phyloP scores from a whole-genome alignment of 1,140 invertebrate genomes.

The Halyomorpha halys region DNA sequence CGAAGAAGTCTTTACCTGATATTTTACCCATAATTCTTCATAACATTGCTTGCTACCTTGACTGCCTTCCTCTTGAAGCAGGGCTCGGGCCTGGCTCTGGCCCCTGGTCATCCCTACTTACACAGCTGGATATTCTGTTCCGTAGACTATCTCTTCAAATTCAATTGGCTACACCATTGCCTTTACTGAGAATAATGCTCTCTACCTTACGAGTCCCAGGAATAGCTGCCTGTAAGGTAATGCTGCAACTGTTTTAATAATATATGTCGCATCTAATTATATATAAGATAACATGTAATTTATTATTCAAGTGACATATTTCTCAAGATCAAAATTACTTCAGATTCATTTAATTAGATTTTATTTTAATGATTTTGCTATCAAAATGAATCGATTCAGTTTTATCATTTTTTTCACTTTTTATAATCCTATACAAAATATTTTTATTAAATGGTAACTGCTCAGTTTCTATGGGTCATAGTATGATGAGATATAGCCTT shows the following conservation, averaged over 20 bases:
- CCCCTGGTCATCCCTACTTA: slow-evolving; percentile 68
- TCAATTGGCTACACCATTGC: slow-evolving; percentile 59
- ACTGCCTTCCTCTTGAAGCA: slow-evolving; percentile 79
- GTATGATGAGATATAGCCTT: no score
- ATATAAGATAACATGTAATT: no score
- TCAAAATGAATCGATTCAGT: no score
- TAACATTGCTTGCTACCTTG: slow-evolving; percentile 88
- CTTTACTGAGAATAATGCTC: slow-evolving; percentile 74
- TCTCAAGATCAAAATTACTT: no score
- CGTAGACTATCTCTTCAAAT: slow-evolving; percentile 65
- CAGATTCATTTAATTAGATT: no score
- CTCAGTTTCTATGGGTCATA: no score
- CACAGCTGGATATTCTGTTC: slow-evolving; percentile 76
- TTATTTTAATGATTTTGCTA: no score
- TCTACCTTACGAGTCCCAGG: slow-evolving; percentile 75
- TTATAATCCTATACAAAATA: no score
- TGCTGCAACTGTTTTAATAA: neutral
- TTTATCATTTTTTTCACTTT: no score
- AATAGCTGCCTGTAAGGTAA: slow-evolving; percentile 66
- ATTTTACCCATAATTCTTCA: slow-evolving; percentile 60
- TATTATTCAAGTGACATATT: no score
- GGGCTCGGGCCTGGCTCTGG: slow-evolving; percentile 51
- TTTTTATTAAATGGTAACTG: no score
- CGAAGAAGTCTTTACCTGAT: slow-evolving; percentile 77
- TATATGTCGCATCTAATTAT: no score